A percentile compares a stretch with the other conserved stretches of the same genome.
phyloP scores from a whole-genome alignment of 53 echinoderm and acorn worm species.

The Actinopyga echinites region DNA sequence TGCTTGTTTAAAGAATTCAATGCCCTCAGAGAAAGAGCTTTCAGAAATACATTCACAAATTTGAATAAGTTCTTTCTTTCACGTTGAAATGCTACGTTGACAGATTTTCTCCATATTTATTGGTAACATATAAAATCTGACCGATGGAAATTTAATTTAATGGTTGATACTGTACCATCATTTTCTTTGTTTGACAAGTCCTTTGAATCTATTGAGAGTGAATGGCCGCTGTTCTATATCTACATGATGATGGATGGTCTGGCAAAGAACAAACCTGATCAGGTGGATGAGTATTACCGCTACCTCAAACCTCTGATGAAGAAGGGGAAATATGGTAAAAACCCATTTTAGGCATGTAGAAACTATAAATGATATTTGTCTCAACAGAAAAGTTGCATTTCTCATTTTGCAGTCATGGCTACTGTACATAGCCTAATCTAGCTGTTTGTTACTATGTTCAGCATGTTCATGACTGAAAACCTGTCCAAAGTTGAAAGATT shows the following conservation, averaged over 20 bases:
- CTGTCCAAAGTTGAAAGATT: no score
- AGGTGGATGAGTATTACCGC: constrained; percentile 77
- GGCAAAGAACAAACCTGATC: constrained; percentile 69
- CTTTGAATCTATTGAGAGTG: constrained; percentile 84
- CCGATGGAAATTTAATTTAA: no score
- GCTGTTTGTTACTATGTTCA: no score
- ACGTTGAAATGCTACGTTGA: no score
- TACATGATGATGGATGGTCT: constrained; percentile 97
- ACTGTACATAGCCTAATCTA: not conserved
- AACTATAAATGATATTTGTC: not conserved
- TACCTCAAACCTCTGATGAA: constrained; percentile 74
- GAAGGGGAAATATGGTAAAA: constrained; percentile 64
- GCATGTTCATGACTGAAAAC: no score
- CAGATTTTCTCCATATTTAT: no score
- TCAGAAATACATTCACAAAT: no score
- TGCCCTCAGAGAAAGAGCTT: no score
- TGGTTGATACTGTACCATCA: no score
- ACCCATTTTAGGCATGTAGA: not conserved
- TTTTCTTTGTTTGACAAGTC: constrained; percentile 37
- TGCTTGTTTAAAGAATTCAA: no score
- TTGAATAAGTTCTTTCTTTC: not conserved
- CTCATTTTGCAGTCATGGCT: not conserved
- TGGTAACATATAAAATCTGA: no score
- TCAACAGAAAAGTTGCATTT: not conserved
- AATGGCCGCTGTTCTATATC: constrained; percentile 95